Conservation (phyloP, 2,797 vertebrate genomes). For the Labroides dimidiatus region DNA sequence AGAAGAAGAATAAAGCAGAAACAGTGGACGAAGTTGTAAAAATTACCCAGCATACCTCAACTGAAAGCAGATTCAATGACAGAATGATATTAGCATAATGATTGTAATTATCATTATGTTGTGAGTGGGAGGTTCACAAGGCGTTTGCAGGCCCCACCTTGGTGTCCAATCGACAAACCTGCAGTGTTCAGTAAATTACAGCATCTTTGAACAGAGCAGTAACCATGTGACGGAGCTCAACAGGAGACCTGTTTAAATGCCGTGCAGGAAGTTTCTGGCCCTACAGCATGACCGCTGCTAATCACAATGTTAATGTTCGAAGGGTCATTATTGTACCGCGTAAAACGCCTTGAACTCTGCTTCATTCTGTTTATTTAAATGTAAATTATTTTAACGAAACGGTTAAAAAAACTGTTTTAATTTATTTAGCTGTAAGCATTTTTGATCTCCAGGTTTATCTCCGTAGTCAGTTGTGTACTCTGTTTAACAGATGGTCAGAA, state of each 20-base stretch:
- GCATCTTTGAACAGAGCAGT: conserved; percentile 20
- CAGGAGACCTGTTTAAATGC: conserved; percentile 35
- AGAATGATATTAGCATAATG: conserved; percentile 28
- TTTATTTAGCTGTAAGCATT: too few species aligned
- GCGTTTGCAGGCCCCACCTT: conserved; percentile 9
- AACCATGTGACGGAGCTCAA: conserved; percentile 15
- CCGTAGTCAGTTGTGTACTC: too few species aligned
- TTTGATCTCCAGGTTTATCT: too few species aligned
- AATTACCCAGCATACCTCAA: conserved; percentile 1
- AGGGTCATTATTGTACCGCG: conserved; percentile 7
- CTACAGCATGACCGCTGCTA: background rate
- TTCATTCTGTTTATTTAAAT: background rate
- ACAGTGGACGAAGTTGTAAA: conserved; percentile 19
- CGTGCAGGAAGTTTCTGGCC: conserved; percentile 12
- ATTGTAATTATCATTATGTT: conserved; percentile 20
- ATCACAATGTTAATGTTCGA: background rate
- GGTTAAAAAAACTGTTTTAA: background rate
- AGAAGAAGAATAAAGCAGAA: background rate
- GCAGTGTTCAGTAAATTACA: conserved; percentile 21
- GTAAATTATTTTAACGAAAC: background rate
- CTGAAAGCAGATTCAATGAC: conserved; percentile 7
- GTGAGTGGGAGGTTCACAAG: conserved; percentile 10
- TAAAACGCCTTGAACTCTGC: background rate
- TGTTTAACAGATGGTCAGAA: too few species aligned
- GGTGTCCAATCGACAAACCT: conserved; percentile 34